Evolutionary conservation across 2,113 vertebrate species (phyloP).

Genomic region (Chionis minor): DNA sequence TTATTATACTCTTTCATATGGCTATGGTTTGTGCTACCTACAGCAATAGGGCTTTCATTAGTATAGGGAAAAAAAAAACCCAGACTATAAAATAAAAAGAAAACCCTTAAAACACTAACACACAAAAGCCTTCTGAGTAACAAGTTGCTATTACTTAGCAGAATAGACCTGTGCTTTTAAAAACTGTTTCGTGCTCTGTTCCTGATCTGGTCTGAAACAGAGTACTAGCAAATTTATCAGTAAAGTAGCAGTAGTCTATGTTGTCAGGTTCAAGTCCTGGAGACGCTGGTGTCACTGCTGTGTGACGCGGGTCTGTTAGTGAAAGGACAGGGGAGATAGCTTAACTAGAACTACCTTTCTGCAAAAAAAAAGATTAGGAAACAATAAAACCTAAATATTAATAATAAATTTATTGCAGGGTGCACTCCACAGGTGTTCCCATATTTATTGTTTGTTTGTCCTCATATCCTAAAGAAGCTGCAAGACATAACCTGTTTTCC

Average conservation of each 20-base stretch:
- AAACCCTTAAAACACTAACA: not conserved
- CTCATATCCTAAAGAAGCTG: not conserved
- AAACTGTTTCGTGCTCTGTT: not conserved
- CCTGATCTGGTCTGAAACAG: not conserved
- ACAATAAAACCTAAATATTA: not conserved
- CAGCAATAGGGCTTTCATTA: not conserved
- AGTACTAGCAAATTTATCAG: not conserved
- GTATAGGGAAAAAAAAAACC: not conserved
- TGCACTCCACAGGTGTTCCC: not conserved
- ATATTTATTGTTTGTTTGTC: not conserved
- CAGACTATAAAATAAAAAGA: not conserved
- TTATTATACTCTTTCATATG: not conserved
- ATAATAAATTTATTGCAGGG: not conserved
- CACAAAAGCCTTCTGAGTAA: not conserved
- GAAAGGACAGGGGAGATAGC: not conserved
- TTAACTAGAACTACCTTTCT: not conserved
- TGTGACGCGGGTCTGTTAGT: not conserved
- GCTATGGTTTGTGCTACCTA: not conserved
- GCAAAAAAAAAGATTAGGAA: not conserved
- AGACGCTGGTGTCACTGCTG: rapidly evolving
- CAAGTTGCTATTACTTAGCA: not conserved
- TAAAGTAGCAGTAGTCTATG: not conserved
- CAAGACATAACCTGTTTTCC: not conserved
- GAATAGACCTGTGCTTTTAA: not conserved
- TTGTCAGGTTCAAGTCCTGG: not conserved